Evolutionary conservation across 2,797 vertebrate species (phyloP).

Genomic region (Rhinella marina): DNA sequence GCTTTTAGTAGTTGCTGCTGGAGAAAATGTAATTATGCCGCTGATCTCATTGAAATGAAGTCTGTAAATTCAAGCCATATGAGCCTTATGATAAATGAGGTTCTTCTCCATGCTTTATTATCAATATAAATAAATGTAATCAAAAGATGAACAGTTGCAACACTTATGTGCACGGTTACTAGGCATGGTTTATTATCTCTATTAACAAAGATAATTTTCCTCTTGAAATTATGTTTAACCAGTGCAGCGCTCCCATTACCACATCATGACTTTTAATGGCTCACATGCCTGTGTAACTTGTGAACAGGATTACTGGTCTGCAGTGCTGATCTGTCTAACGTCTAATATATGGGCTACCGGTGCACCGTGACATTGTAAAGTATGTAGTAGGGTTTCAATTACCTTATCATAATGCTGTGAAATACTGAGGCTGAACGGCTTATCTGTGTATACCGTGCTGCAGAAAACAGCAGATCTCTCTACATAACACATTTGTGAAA

Average conservation of each 20-base stretch:
- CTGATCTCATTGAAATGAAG: conserved; percentile 58
- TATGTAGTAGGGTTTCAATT: background rate
- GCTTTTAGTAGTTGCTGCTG: conserved; percentile 61
- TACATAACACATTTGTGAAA: background rate
- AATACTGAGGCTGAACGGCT: background rate
- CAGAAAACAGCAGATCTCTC: background rate
- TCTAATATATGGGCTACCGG: background rate
- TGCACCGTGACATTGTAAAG: background rate
- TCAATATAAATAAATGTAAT: conserved; percentile 58
- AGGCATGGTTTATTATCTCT: conserved; percentile 35
- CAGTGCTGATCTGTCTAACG: background rate
- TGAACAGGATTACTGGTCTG: background rate
- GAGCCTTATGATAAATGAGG: conserved; percentile 53
- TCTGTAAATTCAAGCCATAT: conserved; percentile 55
- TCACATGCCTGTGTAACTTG: background rate
- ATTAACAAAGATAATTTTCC: conserved; percentile 48
- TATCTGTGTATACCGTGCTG: background rate
- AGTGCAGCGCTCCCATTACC: background rate
- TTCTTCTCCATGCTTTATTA: conserved; percentile 51
- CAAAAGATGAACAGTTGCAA: conserved; percentile 52
- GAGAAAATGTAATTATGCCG: conserved; percentile 54
- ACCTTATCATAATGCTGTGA: background rate
- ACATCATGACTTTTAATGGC: conserved; percentile 4
- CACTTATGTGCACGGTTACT: conserved; percentile 33
- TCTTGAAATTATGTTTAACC: conserved; percentile 37